Base-by-base conservation (phyloP, 2,797 vertebrate genomes). In the Neosalanx taihuensis region DNA sequence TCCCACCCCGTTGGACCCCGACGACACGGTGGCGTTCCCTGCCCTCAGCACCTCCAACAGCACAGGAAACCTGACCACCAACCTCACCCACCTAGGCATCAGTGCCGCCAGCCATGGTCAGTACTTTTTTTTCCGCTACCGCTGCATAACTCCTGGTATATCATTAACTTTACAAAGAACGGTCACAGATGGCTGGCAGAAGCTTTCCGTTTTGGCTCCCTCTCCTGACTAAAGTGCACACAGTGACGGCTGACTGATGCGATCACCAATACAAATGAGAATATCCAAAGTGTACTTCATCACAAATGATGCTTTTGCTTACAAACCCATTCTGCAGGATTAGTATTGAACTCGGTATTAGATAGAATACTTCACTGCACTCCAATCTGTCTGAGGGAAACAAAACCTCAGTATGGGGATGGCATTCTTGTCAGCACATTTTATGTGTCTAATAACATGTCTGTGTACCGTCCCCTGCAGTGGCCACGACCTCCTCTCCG, bases 41-140 rank as follows among this genome's bases (percentile, higher is more conserved):
- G 86, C 93, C 23, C 92, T 98, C 71, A 95, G 92, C 85, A 87
- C 93, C 66, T 94, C 96, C 87, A 94, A 90, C 84, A 98, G 96
- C 84, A 95, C 97, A 0, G 94, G 95, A 18, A 98, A 94, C 81
- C 94, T 98, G 3, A 93, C 95, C 63, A 93, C 96, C 86, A 98
- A 96, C 90, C 94, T 99, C 87, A 96, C 95, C 33, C 97, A 98
- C 88, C 87, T 98, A 85, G 97, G 96, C 85, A 94, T 99, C 85
- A 93, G 94, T 23, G 88, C 92, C 4, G 91, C 93, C 79, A 93
- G 86, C 83, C 96, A 95, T 69, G 94, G 96, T 97, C 91, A 73
- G 49, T 6, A 15, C 20, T 46, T 13, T 2, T 46, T 46, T 46
- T 26, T 26, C 23, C 9, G 12, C 41, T 17, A 18, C 23, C 71